These are phyloP conservation scores for Gasterosteus nipponicus DNA, from an alignment of 2,113 vertebrate genomes.

Conservation along the genomic window DNA sequence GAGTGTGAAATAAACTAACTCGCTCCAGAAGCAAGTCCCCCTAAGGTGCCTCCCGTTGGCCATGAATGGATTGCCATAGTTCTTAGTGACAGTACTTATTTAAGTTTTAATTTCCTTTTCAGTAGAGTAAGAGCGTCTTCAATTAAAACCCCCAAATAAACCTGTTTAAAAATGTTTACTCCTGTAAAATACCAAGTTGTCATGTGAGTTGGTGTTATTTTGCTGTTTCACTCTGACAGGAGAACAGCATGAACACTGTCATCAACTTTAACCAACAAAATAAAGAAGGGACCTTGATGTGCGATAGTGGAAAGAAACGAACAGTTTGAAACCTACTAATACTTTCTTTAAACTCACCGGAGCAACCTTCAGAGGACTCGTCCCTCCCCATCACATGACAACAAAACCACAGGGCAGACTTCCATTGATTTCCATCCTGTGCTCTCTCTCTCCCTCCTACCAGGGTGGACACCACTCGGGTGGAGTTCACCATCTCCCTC, in stretches of 20 bases:
- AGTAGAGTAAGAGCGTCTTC: background rate
- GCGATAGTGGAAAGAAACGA: background rate
- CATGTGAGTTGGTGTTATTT: background rate
- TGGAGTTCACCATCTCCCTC: constrained; percentile 97
- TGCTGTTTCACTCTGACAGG: background rate
- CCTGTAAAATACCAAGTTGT: background rate
- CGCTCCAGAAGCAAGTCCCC: background rate
- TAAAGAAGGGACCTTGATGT: background rate
- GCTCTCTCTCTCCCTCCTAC: constrained; percentile 27
- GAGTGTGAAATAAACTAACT: background rate
- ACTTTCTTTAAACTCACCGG: background rate
- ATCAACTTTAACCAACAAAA: background rate
- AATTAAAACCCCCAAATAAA: too few species aligned
- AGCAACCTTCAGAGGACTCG: too few species aligned
- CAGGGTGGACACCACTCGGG: constrained; percentile 95
- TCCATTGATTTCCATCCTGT: background rate
- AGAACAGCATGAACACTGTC: background rate
- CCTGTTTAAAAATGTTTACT: background rate
- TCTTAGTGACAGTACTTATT: background rate
- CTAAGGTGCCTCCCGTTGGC: background rate
- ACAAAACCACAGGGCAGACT: too few species aligned
- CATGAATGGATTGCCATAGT: background rate
- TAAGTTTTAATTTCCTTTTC: background rate
- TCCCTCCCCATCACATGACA: too few species aligned
- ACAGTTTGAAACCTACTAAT: background rate